Conservation (phyloP, 2,113 vertebrate species). For the Heptranchias perlo region DNA sequence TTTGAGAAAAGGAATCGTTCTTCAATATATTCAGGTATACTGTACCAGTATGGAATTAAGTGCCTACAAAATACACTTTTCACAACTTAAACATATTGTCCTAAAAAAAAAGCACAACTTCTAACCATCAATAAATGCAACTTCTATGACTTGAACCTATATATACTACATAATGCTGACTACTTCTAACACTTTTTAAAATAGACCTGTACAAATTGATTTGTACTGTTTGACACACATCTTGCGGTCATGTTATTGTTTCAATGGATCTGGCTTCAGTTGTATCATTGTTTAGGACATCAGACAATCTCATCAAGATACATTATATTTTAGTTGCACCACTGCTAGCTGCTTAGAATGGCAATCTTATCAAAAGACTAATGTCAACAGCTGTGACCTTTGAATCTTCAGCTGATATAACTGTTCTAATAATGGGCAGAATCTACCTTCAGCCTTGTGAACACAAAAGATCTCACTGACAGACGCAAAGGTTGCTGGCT, state of each 20-base stretch:
- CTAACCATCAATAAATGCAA: neutral
- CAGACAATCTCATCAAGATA: neutral
- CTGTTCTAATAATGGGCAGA: neutral
- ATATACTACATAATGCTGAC: neutral
- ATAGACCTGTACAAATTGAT: neutral
- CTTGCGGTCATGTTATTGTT: neutral
- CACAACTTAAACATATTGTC: neutral
- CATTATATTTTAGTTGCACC: neutral
- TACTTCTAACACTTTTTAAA: neutral
- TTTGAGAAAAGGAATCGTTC: neutral
- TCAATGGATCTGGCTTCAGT: neutral
- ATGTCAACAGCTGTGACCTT: slow-evolving; percentile 18
- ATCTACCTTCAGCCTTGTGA: slow-evolving; percentile 1
- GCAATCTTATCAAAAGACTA: slow-evolving; percentile 29
- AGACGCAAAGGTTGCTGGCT: slow-evolving; percentile 25
- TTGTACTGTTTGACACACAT: neutral
- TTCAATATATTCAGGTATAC: neutral
- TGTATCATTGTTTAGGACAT: neutral
- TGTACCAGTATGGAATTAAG: neutral
- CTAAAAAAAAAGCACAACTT: neutral
- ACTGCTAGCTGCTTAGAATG: slow-evolving; percentile 25
- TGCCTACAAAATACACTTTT: neutral
- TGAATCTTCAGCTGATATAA: slow-evolving; percentile 19
- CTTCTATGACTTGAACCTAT: neutral
- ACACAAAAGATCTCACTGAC: slow-evolving; percentile 25